Percentiles rank a stretch among this genome's conserved stretches.
Evolutionary conservation across 2,797 vertebrate species (phyloP).

Genomic region (Platalea minor): DNA sequence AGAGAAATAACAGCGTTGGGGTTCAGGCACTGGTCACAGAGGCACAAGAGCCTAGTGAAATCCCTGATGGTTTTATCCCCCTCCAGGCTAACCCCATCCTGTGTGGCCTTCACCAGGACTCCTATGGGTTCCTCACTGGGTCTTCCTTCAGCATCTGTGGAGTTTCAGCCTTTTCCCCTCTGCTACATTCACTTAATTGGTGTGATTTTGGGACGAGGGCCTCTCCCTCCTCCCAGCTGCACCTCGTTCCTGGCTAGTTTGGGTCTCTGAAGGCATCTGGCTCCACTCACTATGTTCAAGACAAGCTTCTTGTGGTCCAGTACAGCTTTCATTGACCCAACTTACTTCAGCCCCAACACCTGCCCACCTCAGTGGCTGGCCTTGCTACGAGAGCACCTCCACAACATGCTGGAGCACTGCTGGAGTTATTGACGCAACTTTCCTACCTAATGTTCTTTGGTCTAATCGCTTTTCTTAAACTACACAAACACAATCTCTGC

Average conservation of each 20-base stretch:
- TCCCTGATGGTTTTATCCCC: background rate
- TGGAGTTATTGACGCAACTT: constrained; percentile 69
- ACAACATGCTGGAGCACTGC: background rate
- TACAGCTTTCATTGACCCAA: background rate
- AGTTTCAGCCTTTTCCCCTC: background rate
- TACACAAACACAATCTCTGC: constrained; percentile 81
- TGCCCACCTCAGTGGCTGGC: background rate
- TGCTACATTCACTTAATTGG: rapidly evolving
- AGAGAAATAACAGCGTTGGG: background rate
- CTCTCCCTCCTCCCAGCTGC: background rate
- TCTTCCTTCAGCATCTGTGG: background rate
- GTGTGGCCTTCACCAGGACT: background rate
- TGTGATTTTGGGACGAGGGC: background rate
- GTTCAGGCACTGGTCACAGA: background rate
- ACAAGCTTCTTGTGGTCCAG: background rate
- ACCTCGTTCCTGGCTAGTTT: rapidly evolving
- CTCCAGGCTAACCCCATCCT: background rate
- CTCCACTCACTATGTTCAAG: background rate
- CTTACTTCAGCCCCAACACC: background rate
- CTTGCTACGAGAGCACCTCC: background rate
- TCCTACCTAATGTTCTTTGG: constrained; percentile 68
- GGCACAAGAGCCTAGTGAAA: background rate
- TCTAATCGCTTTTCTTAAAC: constrained; percentile 80
- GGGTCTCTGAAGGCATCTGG: background rate
- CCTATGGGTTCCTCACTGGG: background rate